phyloP scores from a whole-genome alignment of 2,888 invertebrate species.

The Drosophila subquinaria region DNA sequence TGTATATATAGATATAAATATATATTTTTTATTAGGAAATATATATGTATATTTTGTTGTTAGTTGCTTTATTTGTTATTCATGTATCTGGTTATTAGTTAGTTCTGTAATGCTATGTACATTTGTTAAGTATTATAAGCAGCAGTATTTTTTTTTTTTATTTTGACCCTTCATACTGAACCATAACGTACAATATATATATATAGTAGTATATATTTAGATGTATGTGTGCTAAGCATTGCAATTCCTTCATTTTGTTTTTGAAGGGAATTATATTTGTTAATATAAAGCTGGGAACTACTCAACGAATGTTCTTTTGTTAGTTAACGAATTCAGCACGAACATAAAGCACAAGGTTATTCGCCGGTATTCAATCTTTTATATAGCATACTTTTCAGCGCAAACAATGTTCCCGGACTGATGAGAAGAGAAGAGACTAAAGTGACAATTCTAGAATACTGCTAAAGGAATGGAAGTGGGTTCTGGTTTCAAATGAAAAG shows the following conservation, averaged over 20 bases:
- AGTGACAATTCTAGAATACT: neutral
- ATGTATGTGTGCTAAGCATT: slow-evolving; percentile 15
- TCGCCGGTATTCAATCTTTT: slow-evolving; percentile 15
- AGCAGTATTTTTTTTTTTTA: neutral
- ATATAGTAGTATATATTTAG: too few species aligned
- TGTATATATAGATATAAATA: slow-evolving; percentile 13
- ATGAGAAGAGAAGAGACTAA: neutral
- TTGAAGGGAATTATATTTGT: neutral
- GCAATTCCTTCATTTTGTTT: neutral
- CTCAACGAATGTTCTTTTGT: slow-evolving; percentile 24
- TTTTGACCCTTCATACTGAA: slow-evolving; percentile 8
- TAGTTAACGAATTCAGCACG: slow-evolving; percentile 21
- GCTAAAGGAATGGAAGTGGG: neutral
- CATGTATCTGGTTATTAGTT: slow-evolving; percentile 27
- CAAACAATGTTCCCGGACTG: neutral
- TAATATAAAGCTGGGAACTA: slow-evolving; percentile 19
- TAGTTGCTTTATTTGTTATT: slow-evolving; percentile 38
- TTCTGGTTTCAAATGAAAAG: too few species aligned
- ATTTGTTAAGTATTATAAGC: slow-evolving; percentile 25
- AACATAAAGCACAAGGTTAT: slow-evolving; percentile 20
- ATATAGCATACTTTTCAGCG: slow-evolving; percentile 23
- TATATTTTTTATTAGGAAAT: slow-evolving; percentile 14
- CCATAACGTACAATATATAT: slow-evolving; percentile 1
- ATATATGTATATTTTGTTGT: slow-evolving; percentile 27
- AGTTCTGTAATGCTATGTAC: slow-evolving; percentile 41